Evolutionary conservation across 2,113 vertebrate species (phyloP), one percentile per base, ranked within the genome.

Genomic region (Albula glossodonta): DNA sequence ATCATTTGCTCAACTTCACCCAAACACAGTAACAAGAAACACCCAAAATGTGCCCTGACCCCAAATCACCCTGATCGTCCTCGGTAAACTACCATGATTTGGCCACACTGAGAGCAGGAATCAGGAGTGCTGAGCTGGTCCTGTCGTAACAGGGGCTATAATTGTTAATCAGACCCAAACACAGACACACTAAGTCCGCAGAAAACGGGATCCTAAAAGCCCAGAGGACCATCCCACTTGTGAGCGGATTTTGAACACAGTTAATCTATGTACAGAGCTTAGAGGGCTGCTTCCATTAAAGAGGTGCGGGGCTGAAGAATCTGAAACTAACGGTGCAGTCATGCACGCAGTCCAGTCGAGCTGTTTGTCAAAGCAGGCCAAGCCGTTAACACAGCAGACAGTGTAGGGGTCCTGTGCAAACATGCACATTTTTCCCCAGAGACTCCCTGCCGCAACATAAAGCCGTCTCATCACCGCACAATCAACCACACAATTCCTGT

Each of bases 321-420:
- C 48, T 80, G 49, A 79, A 51, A 63, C 63, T n/a, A 70, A n/a
- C 57, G 84, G 78, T 63, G 77, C 84, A 80, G 84, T 79, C 53
- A 63, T 60, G 84, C 52, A 15, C 15, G 52, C 51, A 5, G 1
- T 31, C 49, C 7, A 52, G 85, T 25, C 50, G 41, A 17, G 60
- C 60, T 0, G 9, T 11, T 25, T 5, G 49, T 53, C 5, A 77
- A n/a, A 51, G 77, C 17, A 7, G 53, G 22, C 53, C 11, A 56
- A 15, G 19, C 66, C 50, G 53, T 84, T 87, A 82, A 87, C 86
- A 80, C 57, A 56, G 53, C 53, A 51, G 66, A n/a, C 66, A 7
- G 50, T 7, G 17, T 3, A 9, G 63, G 19, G 31, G 51, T 66
- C 66, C 81, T 78, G 70, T 70, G 15, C 50, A 80, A 80, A 84